Percentiles rank a stretch among this genome's conserved stretches.
phyloP scores from a whole-genome alignment of 2,888 invertebrate species.

The Synanthedon myopaeformis region DNA sequence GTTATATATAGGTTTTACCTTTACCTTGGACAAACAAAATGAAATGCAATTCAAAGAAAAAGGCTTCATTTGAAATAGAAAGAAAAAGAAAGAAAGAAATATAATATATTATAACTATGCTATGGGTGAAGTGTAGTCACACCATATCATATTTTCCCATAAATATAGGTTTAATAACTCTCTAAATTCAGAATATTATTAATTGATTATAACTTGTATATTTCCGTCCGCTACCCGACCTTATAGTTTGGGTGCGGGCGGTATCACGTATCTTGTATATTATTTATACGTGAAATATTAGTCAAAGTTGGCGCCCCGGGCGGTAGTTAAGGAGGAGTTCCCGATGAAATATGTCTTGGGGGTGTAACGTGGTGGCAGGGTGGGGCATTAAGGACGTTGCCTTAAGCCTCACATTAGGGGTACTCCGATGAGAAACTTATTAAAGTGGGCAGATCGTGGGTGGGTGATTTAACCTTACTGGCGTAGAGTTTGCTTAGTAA shows the following conservation, averaged over 20 bases:
- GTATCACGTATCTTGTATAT: slow-evolving; percentile 45
- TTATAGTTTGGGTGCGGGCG: not conserved
- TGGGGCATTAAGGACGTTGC: slow-evolving; percentile 42
- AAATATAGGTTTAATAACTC: too few species aligned
- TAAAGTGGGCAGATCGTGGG: slow-evolving; percentile 19
- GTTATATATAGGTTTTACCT: too few species aligned
- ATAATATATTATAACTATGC: too few species aligned
- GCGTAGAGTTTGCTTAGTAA: too few species aligned
- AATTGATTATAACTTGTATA: not conserved
- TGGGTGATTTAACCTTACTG: not conserved
- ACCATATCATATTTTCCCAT: too few species aligned
- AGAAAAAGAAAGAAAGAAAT: too few species aligned
- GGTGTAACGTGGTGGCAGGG: slow-evolving; percentile 18
- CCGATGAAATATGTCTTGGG: slow-evolving; percentile 68
- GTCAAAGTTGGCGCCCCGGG: slow-evolving; percentile 45
- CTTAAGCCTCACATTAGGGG: slow-evolving; percentile 50
- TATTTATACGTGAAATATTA: slow-evolving; percentile 60
- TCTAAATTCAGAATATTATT: not conserved
- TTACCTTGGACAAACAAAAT: too few species aligned
- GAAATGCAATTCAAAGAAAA: too few species aligned
- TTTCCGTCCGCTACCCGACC: not conserved
- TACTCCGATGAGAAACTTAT: slow-evolving; percentile 49
- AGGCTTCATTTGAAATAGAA: too few species aligned
- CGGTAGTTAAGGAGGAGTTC: slow-evolving; percentile 55
- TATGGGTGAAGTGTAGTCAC: too few species aligned